These are phyloP conservation scores for Drosophila melanogaster DNA, from an alignment of 1,140 invertebrate species.

Conservation along the genomic window Release_6_plus_ISO1_MT NT_033779.5:9224001-9224500, in stretches of 20 bases:
- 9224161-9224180: constrained; percentile 6
- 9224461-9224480: constrained; percentile 50
- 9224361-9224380: constrained; percentile 72
- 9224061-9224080: background rate
- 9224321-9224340: background rate
- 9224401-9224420: constrained; percentile 44
- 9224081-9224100: background rate
- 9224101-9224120: constrained; percentile 12
- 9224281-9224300: constrained; percentile 44
- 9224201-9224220: constrained; percentile 62
- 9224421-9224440: constrained; percentile 46
- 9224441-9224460: constrained; percentile 56
- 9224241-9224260: constrained; percentile 67
- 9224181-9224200: too few species aligned
- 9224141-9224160: constrained; percentile 3
- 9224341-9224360: constrained; percentile 47
- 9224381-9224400: constrained; percentile 44
- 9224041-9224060: background rate
- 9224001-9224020: background rate
- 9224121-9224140: constrained; percentile 8
- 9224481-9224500: constrained; percentile 27
- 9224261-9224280: constrained; percentile 55
- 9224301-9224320: background rate
- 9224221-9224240: constrained; percentile 51
- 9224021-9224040: background rate